Evolutionary conservation across 2,888 invertebrate species (phyloP), one percentile per base, ranked within the genome.

Genomic region (Euzophera pinguis): DNA sequence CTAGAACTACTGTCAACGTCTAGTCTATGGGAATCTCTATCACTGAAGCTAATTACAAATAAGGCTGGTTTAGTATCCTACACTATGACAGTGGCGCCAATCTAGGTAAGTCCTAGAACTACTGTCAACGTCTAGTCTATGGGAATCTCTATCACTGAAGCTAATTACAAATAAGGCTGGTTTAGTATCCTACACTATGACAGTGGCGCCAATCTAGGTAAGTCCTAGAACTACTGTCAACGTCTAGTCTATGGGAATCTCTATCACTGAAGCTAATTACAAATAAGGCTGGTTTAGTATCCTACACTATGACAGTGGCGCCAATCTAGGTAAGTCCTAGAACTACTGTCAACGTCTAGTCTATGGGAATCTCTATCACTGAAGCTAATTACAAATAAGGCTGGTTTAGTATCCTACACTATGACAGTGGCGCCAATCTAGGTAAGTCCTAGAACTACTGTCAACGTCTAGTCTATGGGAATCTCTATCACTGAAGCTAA

Each of bases 291-390:
- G 86, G 84, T 58, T 91, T 91, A 5, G 76, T 61, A 50, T 71
- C 78, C 5, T 89, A 73, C 1, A 91, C 81, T 22, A 76, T 61
- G 1, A 93, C 75, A 27, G 80, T 71, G 4, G 93, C 93, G 8
- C 91, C 91, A 80, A n/a, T 94, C 94, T 39, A 94, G 78, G 81
- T 94, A 94, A 76, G 93, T 93, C 69, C 92, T 14, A n/a, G 3
- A 49, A 32, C 49, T 8, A 8, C 5, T n/a, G n/a, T n/a, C n/a
- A n/a, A n/a, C n/a, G n/a, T n/a, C 90, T 22, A 92, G 78, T 16
- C 91, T 73, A 67, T 93, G 92, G 52, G 86, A 81, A 55, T 92
- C 91, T 0, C 92, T 92, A 72, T 93, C 92, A 57, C 91, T 92
- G 71, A 91, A 92, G 65, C 76, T 71, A 10, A 92, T 69, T 53